phyloP scores from a whole-genome alignment of 2,113 vertebrate species.

The Chloropsis hardwickii region DNA sequence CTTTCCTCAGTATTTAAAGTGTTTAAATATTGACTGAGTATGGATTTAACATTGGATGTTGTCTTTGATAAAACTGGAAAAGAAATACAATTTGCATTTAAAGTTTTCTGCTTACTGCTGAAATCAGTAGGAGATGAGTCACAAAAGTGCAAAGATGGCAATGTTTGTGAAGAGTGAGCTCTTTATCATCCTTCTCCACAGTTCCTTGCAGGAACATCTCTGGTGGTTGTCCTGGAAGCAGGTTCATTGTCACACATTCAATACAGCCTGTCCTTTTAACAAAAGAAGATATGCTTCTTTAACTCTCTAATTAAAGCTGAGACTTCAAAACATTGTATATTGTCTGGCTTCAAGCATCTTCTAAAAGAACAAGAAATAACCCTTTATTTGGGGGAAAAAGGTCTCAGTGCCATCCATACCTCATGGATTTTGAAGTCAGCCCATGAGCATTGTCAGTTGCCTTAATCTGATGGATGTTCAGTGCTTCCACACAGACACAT shows the following conservation, averaged over 20 bases:
- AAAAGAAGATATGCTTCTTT: slow-evolving; percentile 65
- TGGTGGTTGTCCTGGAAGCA: slow-evolving; percentile 59
- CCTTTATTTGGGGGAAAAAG: slow-evolving; percentile 26
- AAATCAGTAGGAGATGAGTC: slow-evolving; percentile 16
- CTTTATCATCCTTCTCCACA: slow-evolving; percentile 67
- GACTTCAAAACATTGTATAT: slow-evolving; percentile 45
- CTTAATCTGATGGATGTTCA: neutral
- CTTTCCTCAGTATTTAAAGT: neutral
- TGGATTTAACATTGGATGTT: neutral
- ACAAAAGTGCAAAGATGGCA: slow-evolving; percentile 32
- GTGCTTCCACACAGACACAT: neutral
- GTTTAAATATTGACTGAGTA: neutral
- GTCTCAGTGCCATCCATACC: neutral
- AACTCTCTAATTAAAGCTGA: slow-evolving; percentile 71
- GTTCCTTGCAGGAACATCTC: slow-evolving; percentile 19
- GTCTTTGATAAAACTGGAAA: neutral
- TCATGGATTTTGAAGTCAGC: slow-evolving; percentile 56
- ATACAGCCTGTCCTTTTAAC: slow-evolving; percentile 55
- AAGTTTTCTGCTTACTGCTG: neutral
- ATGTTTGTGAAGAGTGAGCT: slow-evolving; percentile 18
- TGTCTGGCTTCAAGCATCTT: slow-evolving; percentile 24
- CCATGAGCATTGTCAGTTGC: slow-evolving; percentile 38
- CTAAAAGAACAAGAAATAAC: slow-evolving; percentile 41
- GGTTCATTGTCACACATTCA: slow-evolving; percentile 60
- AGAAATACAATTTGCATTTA: slow-evolving; percentile 36